phyloP scores from a whole-genome alignment of 1,140 invertebrate species.

The Oryzaephilus surinamensis region DNA sequence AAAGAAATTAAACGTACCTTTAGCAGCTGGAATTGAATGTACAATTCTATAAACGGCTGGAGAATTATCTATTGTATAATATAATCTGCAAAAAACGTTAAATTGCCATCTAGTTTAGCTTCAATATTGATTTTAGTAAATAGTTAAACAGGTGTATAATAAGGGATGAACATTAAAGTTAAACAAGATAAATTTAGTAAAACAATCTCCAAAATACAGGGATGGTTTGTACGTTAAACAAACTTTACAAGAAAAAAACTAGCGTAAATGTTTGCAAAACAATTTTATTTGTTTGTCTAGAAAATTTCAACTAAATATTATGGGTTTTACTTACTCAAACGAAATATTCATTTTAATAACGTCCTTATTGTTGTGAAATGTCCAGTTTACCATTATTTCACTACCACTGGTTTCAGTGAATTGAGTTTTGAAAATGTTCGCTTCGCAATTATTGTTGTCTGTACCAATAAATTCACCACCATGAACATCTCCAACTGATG shows the following conservation, averaged over 20 bases:
- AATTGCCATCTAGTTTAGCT: background rate
- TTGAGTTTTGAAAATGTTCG: slow-evolving; percentile 11
- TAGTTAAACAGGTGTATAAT: background rate
- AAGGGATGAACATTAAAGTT: background rate
- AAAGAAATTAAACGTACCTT: background rate
- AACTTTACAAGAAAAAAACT: slow-evolving; percentile 9
- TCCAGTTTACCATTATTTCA: slow-evolving; percentile 13
- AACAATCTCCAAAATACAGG: background rate
- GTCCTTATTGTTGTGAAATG: slow-evolving; percentile 6
- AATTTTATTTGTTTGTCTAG: background rate
- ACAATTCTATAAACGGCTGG: background rate
- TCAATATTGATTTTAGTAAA: background rate
- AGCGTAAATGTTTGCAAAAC: slow-evolving; percentile 5
- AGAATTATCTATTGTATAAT: background rate
- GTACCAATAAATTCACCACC: slow-evolving; percentile 7
- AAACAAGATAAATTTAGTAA: background rate
- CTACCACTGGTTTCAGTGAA: slow-evolving; percentile 2
- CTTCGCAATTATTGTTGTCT: slow-evolving; percentile 5
- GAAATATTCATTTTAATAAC: slow-evolving; percentile 13
- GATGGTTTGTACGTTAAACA: slow-evolving; percentile 1
- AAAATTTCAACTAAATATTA: background rate
- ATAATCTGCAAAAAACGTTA: background rate
- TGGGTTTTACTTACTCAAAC: slow-evolving; percentile 14
- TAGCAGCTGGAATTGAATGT: slow-evolving; percentile 1
- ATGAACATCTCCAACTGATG: slow-evolving; percentile 6